phyloP scores from a whole-genome alignment of 30 jellyfish, hydroid and myxozoan genomes.

The Cassiopea andromeda region DNA sequence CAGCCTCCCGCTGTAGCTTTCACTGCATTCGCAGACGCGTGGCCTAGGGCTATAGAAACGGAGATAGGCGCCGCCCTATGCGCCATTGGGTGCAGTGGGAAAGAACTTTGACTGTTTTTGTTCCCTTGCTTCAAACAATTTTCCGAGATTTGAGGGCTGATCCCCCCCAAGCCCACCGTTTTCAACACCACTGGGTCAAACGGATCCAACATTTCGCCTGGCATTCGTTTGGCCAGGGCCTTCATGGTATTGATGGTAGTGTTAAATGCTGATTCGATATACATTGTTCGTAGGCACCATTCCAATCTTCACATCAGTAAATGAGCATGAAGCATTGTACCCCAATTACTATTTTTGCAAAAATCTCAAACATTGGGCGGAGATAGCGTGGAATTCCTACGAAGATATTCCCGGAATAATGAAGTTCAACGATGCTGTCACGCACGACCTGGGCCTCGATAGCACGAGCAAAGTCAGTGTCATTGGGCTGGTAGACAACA shows the following conservation, averaged over 20 bases:
- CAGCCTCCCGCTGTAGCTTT: too few species aligned
- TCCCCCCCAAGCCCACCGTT: too few species aligned
- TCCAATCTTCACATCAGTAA: constrained; percentile 64
- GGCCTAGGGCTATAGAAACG: too few species aligned
- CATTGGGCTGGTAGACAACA: constrained; percentile 63
- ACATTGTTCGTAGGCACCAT: constrained; percentile 54
- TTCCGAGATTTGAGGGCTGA: too few species aligned
- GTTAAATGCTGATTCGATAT: neutral
- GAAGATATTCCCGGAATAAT: constrained; percentile 64
- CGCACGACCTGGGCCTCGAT: constrained; percentile 39
- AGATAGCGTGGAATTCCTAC: constrained; percentile 51
- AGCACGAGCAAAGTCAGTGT: constrained; percentile 38
- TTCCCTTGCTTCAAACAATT: too few species aligned
- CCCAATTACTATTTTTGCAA: constrained; percentile 79
- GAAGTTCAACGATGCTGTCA: constrained; percentile 41
- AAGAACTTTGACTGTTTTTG: too few species aligned
- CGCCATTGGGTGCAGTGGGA: too few species aligned
- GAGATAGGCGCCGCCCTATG: too few species aligned
- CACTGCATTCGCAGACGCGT: too few species aligned
- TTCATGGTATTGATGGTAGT: neutral
- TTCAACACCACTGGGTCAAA: too few species aligned
- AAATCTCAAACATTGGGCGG: constrained; percentile 77
- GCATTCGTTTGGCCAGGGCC: too few species aligned
- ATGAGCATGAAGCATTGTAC: constrained; percentile 68
- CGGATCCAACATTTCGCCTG: too few species aligned